phyloP scores from a whole-genome alignment of 1,140 invertebrate species.

The Bombus balteatus region DNA sequence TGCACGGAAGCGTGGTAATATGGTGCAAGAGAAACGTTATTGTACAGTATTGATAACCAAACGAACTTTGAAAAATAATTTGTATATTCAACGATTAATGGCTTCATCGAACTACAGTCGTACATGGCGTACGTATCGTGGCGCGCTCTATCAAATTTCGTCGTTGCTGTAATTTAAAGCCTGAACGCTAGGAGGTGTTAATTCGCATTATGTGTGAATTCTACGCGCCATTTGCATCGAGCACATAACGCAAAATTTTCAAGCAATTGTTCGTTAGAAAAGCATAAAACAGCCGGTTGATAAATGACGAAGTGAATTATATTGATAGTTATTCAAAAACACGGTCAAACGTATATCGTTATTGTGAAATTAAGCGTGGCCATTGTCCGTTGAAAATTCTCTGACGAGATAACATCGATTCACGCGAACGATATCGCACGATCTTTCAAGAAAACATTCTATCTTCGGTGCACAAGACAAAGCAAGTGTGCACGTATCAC shows the following conservation, averaged over 20 bases:
- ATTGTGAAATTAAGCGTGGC: not conserved
- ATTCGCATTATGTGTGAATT: slow-evolving; percentile 17
- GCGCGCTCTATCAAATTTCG: slow-evolving; percentile 11
- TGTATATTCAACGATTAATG: slow-evolving; percentile 65
- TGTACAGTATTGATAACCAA: slow-evolving; percentile 49
- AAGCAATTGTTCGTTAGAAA: not conserved
- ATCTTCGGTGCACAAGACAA: not conserved
- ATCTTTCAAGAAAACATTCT: not conserved
- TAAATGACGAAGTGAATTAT: not conserved
- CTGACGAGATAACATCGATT: not conserved
- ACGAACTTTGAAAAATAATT: slow-evolving; percentile 65
- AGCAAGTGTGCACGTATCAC: not conserved
- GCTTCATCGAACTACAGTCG: slow-evolving; percentile 57
- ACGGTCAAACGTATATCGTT: not conserved
- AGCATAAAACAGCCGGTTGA: not conserved
- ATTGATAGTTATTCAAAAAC: not conserved
- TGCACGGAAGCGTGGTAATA: slow-evolving; percentile 4
- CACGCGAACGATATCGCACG: not conserved
- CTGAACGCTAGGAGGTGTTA: not conserved
- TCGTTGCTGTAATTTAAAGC: slow-evolving; percentile 9
- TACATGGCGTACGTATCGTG: not conserved
- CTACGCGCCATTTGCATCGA: not conserved
- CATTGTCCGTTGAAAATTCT: not conserved
- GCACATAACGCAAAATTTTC: not conserved
- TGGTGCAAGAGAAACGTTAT: slow-evolving; percentile 34